phyloP scores from a whole-genome alignment of 2,113 vertebrate genomes.

The Anthoscopus minutus region DNA sequence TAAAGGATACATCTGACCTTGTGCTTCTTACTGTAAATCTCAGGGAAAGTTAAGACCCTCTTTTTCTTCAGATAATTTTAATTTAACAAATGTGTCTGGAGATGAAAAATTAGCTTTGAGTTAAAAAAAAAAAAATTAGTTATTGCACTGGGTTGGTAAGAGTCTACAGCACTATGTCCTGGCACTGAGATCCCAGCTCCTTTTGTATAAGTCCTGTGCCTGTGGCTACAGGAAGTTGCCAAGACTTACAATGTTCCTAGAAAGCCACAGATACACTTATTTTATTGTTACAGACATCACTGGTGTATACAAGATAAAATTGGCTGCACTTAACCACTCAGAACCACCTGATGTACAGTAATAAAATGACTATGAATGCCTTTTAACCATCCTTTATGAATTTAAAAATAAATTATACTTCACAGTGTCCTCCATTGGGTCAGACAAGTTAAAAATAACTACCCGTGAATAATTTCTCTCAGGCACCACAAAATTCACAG shows the following conservation, averaged over 20 bases:
- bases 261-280: neutral
- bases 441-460: neutral
- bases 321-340: neutral
- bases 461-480: neutral
- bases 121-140: neutral
- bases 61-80: neutral
- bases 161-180: neutral
- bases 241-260: neutral
- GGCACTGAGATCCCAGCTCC: neutral
- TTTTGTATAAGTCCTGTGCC: neutral
- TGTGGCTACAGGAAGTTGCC: neutral
- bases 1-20: neutral
- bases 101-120: fast-evolving
- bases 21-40: neutral
- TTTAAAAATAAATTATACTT: neutral
- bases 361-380: neutral
- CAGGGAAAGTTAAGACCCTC: neutral
- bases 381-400: neutral
- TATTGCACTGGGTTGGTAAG: neutral
- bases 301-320: neutral
- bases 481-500: neutral
- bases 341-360: neutral
- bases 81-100: neutral
- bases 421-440: neutral
- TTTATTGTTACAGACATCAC: neutral